These are phyloP conservation scores for Cyanocitta stelleri DNA, from an alignment of 2,113 vertebrate genomes.

Conservation along the genomic window DNA sequence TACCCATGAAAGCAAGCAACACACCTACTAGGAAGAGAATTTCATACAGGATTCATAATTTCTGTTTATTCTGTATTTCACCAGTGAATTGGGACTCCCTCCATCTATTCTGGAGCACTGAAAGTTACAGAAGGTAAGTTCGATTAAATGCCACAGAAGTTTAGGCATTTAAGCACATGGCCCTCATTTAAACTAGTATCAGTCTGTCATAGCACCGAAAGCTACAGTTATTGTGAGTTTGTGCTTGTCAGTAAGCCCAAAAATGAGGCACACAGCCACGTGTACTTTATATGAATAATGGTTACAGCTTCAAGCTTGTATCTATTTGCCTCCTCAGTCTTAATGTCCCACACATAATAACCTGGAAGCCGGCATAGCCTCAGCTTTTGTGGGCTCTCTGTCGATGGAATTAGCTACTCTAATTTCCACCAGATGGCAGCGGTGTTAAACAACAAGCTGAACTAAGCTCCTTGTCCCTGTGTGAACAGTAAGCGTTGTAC, in stretches of 20 bases:
- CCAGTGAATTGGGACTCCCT: neutral
- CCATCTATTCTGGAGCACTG: neutral
- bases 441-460: neutral
- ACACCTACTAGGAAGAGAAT: neutral
- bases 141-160: neutral
- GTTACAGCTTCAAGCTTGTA: neutral
- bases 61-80: neutral
- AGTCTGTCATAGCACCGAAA: neutral
- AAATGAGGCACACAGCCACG: neutral
- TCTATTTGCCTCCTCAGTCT: neutral
- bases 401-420: neutral
- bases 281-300: neutral
- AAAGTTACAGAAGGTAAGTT: neutral
- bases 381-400: neutral
- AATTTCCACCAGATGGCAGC: neutral
- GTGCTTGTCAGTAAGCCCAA: neutral
- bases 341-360: neutral
- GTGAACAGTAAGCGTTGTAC: neutral
- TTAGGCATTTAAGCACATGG: neutral
- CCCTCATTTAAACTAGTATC: neutral
- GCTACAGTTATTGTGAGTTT: neutral
- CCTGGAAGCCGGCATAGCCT: neutral
- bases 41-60: neutral
- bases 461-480: slow-evolving; percentile 31
- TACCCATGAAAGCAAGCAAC: neutral